Conservation (phyloP, 2,113 vertebrate genomes). For the Caranx ignobilis region DNA sequence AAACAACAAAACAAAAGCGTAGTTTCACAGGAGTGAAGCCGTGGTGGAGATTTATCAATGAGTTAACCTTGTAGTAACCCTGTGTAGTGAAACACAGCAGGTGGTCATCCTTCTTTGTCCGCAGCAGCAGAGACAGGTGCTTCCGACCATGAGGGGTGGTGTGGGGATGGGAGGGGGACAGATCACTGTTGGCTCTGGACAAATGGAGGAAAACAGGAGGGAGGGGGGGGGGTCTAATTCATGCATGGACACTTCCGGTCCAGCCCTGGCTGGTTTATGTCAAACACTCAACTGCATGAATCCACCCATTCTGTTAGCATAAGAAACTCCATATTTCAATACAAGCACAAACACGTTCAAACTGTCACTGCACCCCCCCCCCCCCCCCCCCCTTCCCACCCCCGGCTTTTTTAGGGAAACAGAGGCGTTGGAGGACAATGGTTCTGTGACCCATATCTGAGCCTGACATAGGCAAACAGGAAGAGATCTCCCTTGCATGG, state of each 20-base stretch:
- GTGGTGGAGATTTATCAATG: conserved; percentile 30
- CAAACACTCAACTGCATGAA: conserved; percentile 54
- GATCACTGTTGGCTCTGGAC: conserved; percentile 63
- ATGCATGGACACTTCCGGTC: conserved; percentile 45
- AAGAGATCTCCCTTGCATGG: conserved; percentile 64
- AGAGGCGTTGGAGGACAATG: conserved; percentile 58
- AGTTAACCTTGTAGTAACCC: conserved; percentile 65
- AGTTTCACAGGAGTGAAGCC: background rate
- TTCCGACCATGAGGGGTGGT: conserved; percentile 55
- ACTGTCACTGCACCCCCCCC: conserved; percentile 31
- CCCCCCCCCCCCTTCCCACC: background rate
- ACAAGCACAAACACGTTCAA: conserved; percentile 50
- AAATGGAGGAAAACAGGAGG: conserved; percentile 66
- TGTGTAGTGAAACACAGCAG: conserved; percentile 60
- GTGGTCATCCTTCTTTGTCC: conserved; percentile 73
- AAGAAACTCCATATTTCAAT: conserved; percentile 50
- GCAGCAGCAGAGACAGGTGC: conserved; percentile 69
- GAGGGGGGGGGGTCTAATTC: conserved; percentile 58
- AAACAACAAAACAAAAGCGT: background rate
- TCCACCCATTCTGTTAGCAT: conserved; percentile 22
- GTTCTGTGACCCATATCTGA: conserved; percentile 59
- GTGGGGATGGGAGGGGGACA: background rate
- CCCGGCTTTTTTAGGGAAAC: conserved; percentile 41
- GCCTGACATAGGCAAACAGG: conserved; percentile 68
- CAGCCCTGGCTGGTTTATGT: conserved; percentile 25